phyloP scores from a whole-genome alignment of 2,113 vertebrate genomes.

The Pseudorasbora parva region DNA sequence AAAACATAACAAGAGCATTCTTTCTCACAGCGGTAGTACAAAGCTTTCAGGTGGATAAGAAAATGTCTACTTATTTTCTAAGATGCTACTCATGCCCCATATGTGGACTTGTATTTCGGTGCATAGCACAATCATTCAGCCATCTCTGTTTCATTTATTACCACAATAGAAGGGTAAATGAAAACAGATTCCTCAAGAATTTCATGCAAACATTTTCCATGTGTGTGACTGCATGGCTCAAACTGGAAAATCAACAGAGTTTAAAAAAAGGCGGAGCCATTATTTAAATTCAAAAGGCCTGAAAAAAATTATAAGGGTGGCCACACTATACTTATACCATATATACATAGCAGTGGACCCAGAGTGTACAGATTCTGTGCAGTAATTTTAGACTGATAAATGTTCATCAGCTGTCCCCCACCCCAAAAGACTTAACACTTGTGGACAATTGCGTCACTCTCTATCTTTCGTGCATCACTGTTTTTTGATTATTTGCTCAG shows the following conservation, averaged over 20 bases:
- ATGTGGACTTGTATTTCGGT: background rate
- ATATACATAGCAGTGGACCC: background rate
- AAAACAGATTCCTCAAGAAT: constrained; percentile 37
- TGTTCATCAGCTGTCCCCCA: background rate
- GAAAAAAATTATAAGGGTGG: background rate
- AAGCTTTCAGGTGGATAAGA: background rate
- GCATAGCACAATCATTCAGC: background rate
- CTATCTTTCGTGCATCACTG: constrained; percentile 50
- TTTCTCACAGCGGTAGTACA: too few species aligned
- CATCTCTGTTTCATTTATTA: background rate
- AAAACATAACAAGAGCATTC: too few species aligned
- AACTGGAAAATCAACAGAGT: background rate
- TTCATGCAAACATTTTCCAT: constrained; percentile 26
- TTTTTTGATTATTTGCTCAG: constrained; percentile 64
- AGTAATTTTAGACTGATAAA: background rate
- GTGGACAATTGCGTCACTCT: constrained; percentile 67
- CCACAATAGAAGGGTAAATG: constrained; percentile 4
- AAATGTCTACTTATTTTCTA: too few species aligned
- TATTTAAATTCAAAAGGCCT: background rate
- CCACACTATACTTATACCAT: background rate
- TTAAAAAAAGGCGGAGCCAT: background rate
- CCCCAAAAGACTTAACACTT: constrained; percentile 55
- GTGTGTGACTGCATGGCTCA: background rate
- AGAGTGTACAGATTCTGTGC: background rate
- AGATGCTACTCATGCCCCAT: background rate